These are phyloP conservation scores for Diachrysia chrysitis DNA, from an alignment of 2,888 invertebrate species.

Conservation along the genomic window DNA sequence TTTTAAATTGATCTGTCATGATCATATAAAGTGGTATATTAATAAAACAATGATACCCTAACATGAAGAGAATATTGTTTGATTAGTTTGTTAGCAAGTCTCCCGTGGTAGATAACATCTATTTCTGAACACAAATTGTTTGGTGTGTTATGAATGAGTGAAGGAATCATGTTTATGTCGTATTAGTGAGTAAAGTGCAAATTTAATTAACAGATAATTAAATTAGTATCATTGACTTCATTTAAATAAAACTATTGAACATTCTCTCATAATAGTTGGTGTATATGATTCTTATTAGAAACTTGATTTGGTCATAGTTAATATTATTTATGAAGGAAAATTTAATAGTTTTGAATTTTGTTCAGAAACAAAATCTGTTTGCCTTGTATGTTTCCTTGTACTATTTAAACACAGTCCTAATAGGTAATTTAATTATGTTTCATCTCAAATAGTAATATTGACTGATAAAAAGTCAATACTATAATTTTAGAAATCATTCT, in stretches of 20 bases:
- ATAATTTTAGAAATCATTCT: too few relatives aligned
- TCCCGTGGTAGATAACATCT: slow-evolving; percentile 44
- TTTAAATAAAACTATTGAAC: not conserved
- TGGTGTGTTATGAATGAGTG: slow-evolving; percentile 2
- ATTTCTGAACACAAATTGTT: slow-evolving; percentile 33
- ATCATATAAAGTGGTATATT: slow-evolving; percentile 22
- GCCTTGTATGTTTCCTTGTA: too few relatives aligned
- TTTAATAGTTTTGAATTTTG: too few relatives aligned
- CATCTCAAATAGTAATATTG: too few relatives aligned
- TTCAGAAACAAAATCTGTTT: too few relatives aligned
- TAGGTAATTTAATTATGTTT: too few relatives aligned
- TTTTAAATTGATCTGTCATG: slow-evolving; percentile 30
- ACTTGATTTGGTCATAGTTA: not conserved
- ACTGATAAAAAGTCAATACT: too few relatives aligned
- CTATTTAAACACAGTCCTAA: too few relatives aligned
- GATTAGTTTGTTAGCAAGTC: slow-evolving; percentile 39
- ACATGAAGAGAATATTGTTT: slow-evolving; percentile 40
- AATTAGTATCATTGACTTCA: not conserved
- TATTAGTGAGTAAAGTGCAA: not conserved
- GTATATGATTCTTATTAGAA: slow-evolving; percentile 13
- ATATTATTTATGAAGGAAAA: too few relatives aligned
- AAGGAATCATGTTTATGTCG: not conserved
- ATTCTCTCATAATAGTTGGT: too few relatives aligned
- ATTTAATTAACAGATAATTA: not conserved
- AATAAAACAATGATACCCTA: slow-evolving; percentile 40